Conservation (phyloP, 2,113 vertebrate genomes). For the Sialia sialis region DNA sequence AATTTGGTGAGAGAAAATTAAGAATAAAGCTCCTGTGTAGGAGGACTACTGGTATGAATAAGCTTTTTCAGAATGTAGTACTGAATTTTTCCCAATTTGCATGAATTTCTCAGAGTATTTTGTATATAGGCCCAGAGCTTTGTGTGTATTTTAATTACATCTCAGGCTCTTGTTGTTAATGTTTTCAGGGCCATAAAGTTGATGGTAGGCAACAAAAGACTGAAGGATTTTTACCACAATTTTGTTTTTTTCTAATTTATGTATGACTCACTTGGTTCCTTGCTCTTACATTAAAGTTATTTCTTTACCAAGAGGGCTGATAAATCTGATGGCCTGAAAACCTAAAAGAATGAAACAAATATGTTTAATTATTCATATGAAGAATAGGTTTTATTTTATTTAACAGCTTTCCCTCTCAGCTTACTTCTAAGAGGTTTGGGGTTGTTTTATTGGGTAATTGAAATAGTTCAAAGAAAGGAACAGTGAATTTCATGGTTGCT, state of each 20-base stretch:
- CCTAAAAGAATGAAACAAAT: neutral
- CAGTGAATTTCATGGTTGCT: neutral
- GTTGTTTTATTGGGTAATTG: neutral
- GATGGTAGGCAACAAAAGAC: neutral
- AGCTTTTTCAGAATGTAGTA: neutral
- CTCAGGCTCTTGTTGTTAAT: neutral
- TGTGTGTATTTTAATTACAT: constrained; percentile 9
- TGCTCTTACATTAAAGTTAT: neutral
- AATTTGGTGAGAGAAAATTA: constrained; percentile 10
- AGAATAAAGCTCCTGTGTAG: constrained; percentile 6
- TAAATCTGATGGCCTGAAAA: neutral
- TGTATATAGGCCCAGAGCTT: neutral
- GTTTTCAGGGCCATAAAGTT: neutral
- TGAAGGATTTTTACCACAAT: neutral
- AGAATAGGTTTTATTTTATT: neutral
- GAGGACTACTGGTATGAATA: neutral
- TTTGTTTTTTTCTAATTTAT: neutral
- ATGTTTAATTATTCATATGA: neutral
- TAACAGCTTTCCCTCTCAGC: neutral
- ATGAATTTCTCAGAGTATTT: constrained; percentile 4
- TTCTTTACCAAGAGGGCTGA: neutral
- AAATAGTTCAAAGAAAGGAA: neutral
- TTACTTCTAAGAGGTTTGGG: neutral
- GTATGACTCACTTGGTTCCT: neutral
- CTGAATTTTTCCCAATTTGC: neutral